These are phyloP conservation scores for Entomobrya multifasciata DNA, from an alignment of 2,888 invertebrate species.

Conservation along the genomic window DNA sequence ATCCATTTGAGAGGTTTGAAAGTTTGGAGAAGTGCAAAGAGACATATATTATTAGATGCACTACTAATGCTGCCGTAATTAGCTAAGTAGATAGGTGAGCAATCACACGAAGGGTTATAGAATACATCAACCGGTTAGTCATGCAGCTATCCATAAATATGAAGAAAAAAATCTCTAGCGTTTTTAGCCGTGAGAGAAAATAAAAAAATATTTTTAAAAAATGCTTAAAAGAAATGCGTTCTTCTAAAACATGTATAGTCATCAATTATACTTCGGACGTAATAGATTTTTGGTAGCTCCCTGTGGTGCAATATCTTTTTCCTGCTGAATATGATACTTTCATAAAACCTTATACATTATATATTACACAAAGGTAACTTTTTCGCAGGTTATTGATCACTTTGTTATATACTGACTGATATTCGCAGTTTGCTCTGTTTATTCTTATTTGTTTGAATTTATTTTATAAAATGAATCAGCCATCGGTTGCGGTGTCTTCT, in stretches of 20 bases:
- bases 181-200: constrained; percentile 45
- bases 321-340: not conserved
- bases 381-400: too few relatives aligned
- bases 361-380: too few relatives aligned
- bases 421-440: too few relatives aligned
- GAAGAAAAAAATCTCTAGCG: not conserved
- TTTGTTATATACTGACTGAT: too few relatives aligned
- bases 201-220: constrained; percentile 32
- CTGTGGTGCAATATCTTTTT: constrained; percentile 35
- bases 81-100: too few relatives aligned
- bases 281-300: constrained; percentile 19
- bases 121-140: too few relatives aligned
- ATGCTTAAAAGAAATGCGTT: not conserved
- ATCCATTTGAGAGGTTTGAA: constrained; percentile 55
- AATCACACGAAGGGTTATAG: too few relatives aligned
- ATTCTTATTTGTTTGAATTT: too few relatives aligned
- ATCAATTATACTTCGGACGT: constrained; percentile 24
- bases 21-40: constrained; percentile 34
- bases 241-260: not conserved
- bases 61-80: not conserved
- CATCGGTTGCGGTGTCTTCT: too few relatives aligned
- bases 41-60: constrained; percentile 2
- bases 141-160: too few relatives aligned
- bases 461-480: too few relatives aligned
- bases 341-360: not conserved